Evolutionary conservation across 2,888 invertebrate genomes (phyloP).

Genomic region (Lepidocyrtinus sp.): DNA sequence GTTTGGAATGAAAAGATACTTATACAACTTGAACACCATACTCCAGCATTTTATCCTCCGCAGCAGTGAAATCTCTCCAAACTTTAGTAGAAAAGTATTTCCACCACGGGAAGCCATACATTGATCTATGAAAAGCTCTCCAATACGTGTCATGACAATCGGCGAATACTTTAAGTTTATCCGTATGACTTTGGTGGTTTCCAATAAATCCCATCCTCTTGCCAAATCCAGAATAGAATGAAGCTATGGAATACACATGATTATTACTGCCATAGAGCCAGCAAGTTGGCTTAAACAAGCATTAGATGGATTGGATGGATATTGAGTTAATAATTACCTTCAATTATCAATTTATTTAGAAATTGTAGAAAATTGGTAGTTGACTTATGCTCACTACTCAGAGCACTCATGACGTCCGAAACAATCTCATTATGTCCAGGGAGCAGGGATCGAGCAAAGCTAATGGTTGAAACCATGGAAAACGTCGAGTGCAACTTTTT

Average conservation of each 20-base stretch:
- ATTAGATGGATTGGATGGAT: no score
- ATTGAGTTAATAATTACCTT: conserved; percentile 78
- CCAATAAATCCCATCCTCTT: conserved; percentile 82
- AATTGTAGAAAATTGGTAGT: conserved; percentile 81
- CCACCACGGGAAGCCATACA: conserved; percentile 86
- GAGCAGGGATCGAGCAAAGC: conserved; percentile 82
- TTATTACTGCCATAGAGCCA: no score
- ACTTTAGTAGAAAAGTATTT: conserved; percentile 83
- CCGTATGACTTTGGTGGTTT: conserved; percentile 75
- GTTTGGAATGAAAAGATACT: no score
- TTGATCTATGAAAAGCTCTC: conserved; percentile 63
- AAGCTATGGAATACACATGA: conserved; percentile 77
- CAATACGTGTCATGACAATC: conserved; percentile 60
- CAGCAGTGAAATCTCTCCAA: conserved; percentile 80
- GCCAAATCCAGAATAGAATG: conserved; percentile 70
- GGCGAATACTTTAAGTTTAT: conserved; percentile 54
- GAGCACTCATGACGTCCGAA: conserved; percentile 82
- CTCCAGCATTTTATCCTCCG: conserved; percentile 86
- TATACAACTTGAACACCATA: no score
- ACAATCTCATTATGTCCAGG: conserved; percentile 83
- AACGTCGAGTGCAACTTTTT: conserved; percentile 81
- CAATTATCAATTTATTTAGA: conserved; percentile 84
- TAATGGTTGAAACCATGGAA: conserved; percentile 83
- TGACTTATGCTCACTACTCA: conserved; percentile 76
- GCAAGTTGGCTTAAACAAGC: no score